These are phyloP conservation scores for Taurulus bubalis DNA, from an alignment of 2,113 vertebrate species.

Conservation along the genomic window DNA sequence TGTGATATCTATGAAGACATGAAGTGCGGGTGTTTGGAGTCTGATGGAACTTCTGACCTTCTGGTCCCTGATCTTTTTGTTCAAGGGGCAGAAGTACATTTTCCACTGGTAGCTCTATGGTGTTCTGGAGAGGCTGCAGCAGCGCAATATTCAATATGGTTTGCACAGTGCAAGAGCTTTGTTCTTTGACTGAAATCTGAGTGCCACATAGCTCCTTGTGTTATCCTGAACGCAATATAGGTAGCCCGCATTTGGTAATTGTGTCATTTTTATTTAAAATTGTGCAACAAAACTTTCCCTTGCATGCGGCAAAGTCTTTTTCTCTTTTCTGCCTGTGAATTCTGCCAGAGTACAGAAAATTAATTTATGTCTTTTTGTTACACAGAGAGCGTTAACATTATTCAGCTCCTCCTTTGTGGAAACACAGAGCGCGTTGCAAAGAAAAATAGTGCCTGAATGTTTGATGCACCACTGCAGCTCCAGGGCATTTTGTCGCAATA, in stretches of 20 bases:
- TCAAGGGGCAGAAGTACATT: too few relatives aligned
- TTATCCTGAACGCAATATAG: not conserved
- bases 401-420: constrained; percentile 58
- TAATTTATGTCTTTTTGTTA: constrained; percentile 43
- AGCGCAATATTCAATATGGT: not conserved
- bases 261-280: constrained; percentile 27
- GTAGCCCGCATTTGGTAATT: not conserved
- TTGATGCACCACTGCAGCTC: constrained; percentile 70
- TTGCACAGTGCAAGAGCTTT: not conserved
- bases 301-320: constrained; percentile 33
- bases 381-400: constrained; percentile 40
- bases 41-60: not conserved
- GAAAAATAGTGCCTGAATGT: constrained; percentile 70
- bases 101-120: not conserved
- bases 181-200: constrained; percentile 19
- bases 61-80: constrained; percentile 11
- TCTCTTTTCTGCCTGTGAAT: constrained; percentile 27
- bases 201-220: not conserved
- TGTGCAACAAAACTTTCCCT: constrained; percentile 10
- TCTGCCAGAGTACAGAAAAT: constrained; percentile 30
- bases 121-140: constrained; percentile 24
- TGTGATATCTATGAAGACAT: not conserved
- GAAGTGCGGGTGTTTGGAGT: constrained; percentile 6
- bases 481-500: constrained; percentile 65
- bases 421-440: constrained; percentile 56